These are phyloP conservation scores for Cetoscarus ocellatus DNA, from an alignment of 2,797 vertebrate species.

Conservation along the genomic window DNA sequence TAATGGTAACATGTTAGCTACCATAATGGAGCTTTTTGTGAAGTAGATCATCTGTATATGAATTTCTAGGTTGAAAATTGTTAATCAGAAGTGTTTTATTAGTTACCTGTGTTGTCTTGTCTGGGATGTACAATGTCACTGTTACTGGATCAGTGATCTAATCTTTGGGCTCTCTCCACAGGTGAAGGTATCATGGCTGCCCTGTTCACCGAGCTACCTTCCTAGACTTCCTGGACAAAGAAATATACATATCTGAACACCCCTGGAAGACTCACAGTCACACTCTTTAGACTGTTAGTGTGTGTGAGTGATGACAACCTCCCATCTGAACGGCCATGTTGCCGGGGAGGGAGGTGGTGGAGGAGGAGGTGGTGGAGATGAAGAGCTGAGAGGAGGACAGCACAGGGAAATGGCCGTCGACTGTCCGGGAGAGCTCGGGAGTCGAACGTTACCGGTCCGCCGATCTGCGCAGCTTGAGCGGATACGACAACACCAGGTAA, in stretches of 20 bases:
- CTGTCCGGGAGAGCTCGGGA: conserved; percentile 94
- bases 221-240: conserved; percentile 44
- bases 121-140: too few relatives aligned
- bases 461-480: conserved; percentile 94
- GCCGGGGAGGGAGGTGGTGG: conserved; percentile 87
- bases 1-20: too few relatives aligned
- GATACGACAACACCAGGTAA: conserved; percentile 94
- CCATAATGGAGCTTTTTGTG: too few relatives aligned
- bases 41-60: too few relatives aligned
- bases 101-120: too few relatives aligned
- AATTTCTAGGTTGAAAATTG: too few relatives aligned
- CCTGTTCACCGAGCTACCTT: conserved; percentile 61
- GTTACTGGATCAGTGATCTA: too few relatives aligned
- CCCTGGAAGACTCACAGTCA: conserved; percentile 16
- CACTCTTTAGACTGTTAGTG: conserved; percentile 21
- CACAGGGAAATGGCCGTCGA: conserved; percentile 98
- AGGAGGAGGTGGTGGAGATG: conserved; percentile 72
- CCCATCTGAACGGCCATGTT: conserved; percentile 95
- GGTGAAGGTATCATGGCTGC: conserved; percentile 64
- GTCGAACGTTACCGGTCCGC: conserved; percentile 91
- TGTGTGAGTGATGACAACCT: conserved; percentile 86
- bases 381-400: conserved; percentile 76
- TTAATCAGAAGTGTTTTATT: too few relatives aligned
- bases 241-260: not conserved
- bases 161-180: conserved; percentile 22